Base-by-base conservation (phyloP, 2,797 vertebrate species). In the Schizopygopsis malacanthus region DNA sequence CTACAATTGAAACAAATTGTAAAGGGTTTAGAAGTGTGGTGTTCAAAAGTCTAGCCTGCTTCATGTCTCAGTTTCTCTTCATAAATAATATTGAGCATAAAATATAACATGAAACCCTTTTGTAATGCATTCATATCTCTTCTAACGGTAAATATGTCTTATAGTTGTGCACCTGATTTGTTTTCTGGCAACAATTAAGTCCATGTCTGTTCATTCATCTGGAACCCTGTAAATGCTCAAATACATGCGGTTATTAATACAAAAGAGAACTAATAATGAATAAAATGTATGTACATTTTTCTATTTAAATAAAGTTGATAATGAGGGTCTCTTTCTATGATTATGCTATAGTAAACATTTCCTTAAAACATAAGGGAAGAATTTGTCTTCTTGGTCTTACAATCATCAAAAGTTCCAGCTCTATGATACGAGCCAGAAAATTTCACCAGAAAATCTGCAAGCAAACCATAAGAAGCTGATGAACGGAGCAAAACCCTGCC, bases 401-500 rank as follows among this genome's bases (percentile, higher is more conserved):
- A 73, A 5, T 47, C 52, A 52, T 59, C 16, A 4, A 18, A 50
- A 28, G 54, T 12, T 47, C 43, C 18, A 47, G 59, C 59, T 67
- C 59, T 52, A 15, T 33, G 15, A 65, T 12, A 75, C 25, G 2
- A 65, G 72, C 59, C 61, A 54, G 10, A 72, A 77, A 7, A 52
- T 18, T 18, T 6, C 28, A 70, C 33, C 28, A 70, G 79, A 52
- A 56, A 43, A 37, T 33, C 82, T 28, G 22, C 37, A 56, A 59
- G 67, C 3, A 56, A 73, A 43, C 52, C 52, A 82, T 45, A 72
- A 72, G 39, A 89, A 71, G 41, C 79, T 70, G 84, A 71, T 52
- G 69, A 86, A 86, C 76, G 50, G 82, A 76, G 65, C 18, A 56
- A 61, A 87, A 77, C 39, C 63, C 76, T 70, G 50, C 67, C 4